phyloP scores from a whole-genome alignment of 2,113 vertebrate genomes.

The Cyanoramphus novaezelandiae region DNA sequence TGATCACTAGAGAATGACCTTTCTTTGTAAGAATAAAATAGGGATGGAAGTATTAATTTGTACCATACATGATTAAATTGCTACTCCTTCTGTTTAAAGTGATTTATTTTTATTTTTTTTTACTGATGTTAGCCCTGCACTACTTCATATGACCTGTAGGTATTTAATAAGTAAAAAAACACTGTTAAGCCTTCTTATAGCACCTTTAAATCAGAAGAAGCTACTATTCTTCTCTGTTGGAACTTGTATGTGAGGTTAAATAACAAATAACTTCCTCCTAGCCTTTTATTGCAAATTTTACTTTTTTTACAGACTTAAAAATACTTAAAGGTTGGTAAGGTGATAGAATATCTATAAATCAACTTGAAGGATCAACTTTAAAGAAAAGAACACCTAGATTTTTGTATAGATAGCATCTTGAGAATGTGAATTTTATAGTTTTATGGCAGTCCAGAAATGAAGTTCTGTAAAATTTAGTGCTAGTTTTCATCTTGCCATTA shows the following conservation, averaged over 20 bases:
- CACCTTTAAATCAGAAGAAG: not conserved
- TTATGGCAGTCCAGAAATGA: not conserved
- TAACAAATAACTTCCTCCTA: not conserved
- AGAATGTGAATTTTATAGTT: not conserved
- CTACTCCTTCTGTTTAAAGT: not conserved
- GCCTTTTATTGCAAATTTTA: not conserved
- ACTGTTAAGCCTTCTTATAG: not conserved
- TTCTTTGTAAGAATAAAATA: not conserved
- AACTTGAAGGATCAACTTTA: not conserved
- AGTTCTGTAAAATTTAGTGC: not conserved
- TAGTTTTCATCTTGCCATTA: constrained; percentile 1
- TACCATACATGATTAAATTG: not conserved
- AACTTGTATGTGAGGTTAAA: not conserved
- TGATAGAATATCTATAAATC: not conserved
- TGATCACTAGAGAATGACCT: not conserved
- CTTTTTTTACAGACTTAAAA: not conserved
- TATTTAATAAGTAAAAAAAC: not conserved
- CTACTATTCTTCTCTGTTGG: not conserved
- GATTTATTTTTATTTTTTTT: not conserved
- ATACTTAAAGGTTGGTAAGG: not conserved
- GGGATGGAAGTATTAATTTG: not conserved
- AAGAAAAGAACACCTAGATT: not conserved
- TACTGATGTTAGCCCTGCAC: not conserved
- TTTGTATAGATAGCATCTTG: not conserved
- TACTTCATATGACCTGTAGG: not conserved